Evolutionary conservation across 2,797 vertebrate species (phyloP).

Genomic region (Distichodus sexfasciatus): DNA sequence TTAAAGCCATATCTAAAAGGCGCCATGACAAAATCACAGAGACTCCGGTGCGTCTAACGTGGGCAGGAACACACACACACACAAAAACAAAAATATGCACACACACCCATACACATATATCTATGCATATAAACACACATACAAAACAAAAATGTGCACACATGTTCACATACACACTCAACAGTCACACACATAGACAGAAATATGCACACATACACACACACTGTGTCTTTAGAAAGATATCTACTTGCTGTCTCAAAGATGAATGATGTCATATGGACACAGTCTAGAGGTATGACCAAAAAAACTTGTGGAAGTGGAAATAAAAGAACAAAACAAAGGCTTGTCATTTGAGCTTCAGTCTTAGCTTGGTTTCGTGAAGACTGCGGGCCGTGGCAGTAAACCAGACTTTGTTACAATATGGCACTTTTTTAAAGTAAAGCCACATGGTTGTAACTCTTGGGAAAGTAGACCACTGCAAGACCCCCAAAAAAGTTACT

Average conservation of each 20-base stretch:
- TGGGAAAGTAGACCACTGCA: constrained; percentile 39
- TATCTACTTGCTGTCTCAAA: constrained; percentile 25
- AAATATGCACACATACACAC: constrained; percentile 42
- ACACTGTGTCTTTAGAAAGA: constrained; percentile 30
- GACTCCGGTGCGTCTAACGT: constrained; percentile 68
- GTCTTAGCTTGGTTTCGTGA: constrained; percentile 52
- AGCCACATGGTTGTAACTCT: constrained; percentile 53
- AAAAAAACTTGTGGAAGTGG: neutral
- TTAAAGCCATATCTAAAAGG: constrained; percentile 79
- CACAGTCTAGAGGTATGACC: constrained; percentile 37
- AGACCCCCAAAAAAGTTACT: constrained; percentile 63
- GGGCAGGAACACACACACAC: constrained; percentile 39
- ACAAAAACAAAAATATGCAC: constrained; percentile 22
- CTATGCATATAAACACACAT: too few species aligned
- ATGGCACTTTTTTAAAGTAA: constrained; percentile 40
- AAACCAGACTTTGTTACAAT: constrained; percentile 55
- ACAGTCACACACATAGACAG: too few species aligned
- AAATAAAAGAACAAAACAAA: neutral
- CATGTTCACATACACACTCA: neutral
- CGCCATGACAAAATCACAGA: constrained; percentile 75
- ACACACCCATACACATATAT: constrained; percentile 32
- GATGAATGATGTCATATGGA: constrained; percentile 54
- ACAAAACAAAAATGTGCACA: too few species aligned
- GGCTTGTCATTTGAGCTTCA: constrained; percentile 36
- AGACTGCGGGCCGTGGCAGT: constrained; percentile 57